Evolutionary conservation across 37 sponge, comb jelly and placozoan genomes (phyloP), one percentile per base, ranked within the genome.

Genomic region (Mnemiopsis leidyi): DNA sequence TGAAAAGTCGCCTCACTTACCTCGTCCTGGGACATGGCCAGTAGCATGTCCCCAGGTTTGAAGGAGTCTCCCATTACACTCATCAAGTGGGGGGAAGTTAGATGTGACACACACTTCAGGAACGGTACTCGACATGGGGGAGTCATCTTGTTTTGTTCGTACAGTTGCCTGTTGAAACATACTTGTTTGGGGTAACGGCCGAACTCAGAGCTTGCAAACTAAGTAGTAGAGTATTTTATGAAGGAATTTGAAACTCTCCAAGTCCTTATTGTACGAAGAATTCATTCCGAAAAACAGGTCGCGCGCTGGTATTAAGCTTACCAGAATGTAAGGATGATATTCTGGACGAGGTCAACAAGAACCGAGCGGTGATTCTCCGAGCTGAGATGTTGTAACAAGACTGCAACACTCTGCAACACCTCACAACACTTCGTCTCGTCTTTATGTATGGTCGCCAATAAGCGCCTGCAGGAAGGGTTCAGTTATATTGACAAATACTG

Each of bases 391-490:
- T n/a, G 35, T 26, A 85, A 37, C 7, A 85, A 32, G 2, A 85
- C 90, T 0, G 90, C 23, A 0, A 85, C 48, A 39, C 61, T 40
- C 26, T 39, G n/a, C 61, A 85, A 26, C 26, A 85, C 90, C 3
- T 85, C 90, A 18, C 90, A 36, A 37, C 90, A 85, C 40, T 26
- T 38, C 26, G 23, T n/a, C 5, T 26, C 90, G 38, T 85, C 90
- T 26, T 39, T 85, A n/a, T 26, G 48, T n/a, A 39, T 36, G 29
- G 40, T 1, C 48, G 16, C 61, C 30, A 85, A 61, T 13, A 85
- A 23, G 13, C 38, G 0, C 29, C 90, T 85, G 90, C 33, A 37
- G 61, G 23, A 38, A 26, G 23, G 7, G n/a, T n/a, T n/a, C n/a
- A n/a, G n/a, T n/a, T n/a, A n/a, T n/a, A n/a, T n/a, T n/a, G n/a